A percentile compares a stretch with the other conserved stretches of the same genome.
phyloP scores from a whole-genome alignment of 2,113 vertebrate species.

The Cyprinodon brontotheroides region DNA sequence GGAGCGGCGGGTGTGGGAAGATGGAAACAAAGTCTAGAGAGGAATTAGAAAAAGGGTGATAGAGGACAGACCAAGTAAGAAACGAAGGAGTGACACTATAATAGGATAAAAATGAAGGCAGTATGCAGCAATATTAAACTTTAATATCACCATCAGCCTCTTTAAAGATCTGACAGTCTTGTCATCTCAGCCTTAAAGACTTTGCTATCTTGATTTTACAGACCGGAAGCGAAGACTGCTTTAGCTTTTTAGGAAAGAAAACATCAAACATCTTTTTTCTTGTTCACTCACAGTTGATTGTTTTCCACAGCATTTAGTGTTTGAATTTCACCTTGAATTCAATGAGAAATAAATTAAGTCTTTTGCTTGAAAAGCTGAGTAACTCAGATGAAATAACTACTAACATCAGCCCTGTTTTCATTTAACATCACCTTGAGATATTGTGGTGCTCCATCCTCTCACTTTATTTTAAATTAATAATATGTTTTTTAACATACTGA shows the following conservation, averaged over 20 bases:
- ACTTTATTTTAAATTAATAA: not conserved
- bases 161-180: constrained; percentile 14
- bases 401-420: not conserved
- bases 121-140: not conserved
- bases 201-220: not conserved
- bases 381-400: not conserved
- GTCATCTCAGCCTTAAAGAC: constrained; percentile 9
- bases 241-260: not conserved
- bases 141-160: constrained; percentile 20
- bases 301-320: not conserved
- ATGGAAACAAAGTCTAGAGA: constrained; percentile 25
- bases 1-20: constrained; percentile 47
- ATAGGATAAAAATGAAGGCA: constrained; percentile 16
- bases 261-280: not conserved
- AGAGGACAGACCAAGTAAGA: constrained; percentile 11
- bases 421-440: not conserved
- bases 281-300: not conserved
- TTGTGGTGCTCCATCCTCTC: not conserved
- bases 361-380: not conserved
- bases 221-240: not conserved
- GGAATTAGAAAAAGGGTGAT: constrained; percentile 33
- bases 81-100: constrained; percentile 18
- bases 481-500: constrained; percentile 6
- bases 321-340: not conserved
- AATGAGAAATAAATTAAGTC: not conserved